Base-by-base conservation (phyloP, 2,113 vertebrate genomes). In the Pionites leucogaster region DNA sequence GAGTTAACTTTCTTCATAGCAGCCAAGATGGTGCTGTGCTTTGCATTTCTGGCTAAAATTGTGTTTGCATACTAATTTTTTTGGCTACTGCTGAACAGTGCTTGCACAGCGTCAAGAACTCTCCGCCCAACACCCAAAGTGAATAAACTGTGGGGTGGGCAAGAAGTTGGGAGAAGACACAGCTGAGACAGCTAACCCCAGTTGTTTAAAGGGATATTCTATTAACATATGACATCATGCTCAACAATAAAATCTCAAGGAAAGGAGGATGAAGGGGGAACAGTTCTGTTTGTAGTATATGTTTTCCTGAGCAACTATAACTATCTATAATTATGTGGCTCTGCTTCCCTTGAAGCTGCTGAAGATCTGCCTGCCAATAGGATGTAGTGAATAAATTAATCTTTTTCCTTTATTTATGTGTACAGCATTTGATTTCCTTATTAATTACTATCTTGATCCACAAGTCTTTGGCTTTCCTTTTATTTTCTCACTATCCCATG, bases 401-500 rank as follows among this genome's bases (percentile, higher is more conserved):
- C 3, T 41, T 41, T 63, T 53, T 24, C 8, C 14, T 47, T 65
- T 53, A 29, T 13, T 86, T 76, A 11, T 65, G 9, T 1, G 1
- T 17, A 15, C 13, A 65, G 9, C 9, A 70, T 76, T 82, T 81
- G 15, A 11, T 67, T 47, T 71, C 10, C 8, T 4, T 71, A 22
- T 77, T 60, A 53, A 64, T 52, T 52, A 22, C 25, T 46, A 41
- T 42, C n/a, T 65, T 82, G n/a, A 59, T 37, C 16, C 24, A 33
- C 0, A 3, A 35, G 17, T 35, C n/a, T 82, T n/a, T 76, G 20
- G 6, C 15, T 37, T 86, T 74, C n/a, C 25, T 52, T 84, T 14
- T 80, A 2, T 47, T 52, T 67, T 70, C 17, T 90, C 9, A 6
- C 9, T 14, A 29, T 33, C 3, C 1, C 17, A 10, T 1, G 0